Evolutionary conservation across 2,888 invertebrate genomes (phyloP), one percentile per base, ranked within the genome.

Genomic region (Petrolisthes manimaculis): DNA sequence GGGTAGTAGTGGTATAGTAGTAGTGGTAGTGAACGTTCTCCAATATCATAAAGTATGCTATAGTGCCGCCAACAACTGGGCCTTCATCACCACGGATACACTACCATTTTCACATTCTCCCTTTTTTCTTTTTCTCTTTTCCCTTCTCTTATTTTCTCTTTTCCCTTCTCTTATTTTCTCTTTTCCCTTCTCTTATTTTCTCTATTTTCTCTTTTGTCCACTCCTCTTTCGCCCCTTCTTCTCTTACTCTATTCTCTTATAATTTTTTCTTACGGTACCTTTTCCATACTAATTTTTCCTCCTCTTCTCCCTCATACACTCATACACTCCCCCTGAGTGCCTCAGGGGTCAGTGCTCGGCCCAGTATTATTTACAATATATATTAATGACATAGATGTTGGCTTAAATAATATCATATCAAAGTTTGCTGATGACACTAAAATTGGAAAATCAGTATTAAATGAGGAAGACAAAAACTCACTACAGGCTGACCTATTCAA

Each of bases 11-110:
- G 55, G 56, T 56, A 80, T 80, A 12, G 14, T n/a, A 3, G 77
- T 12, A 37, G 12, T 4, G 24, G 77, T 18, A 12, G 4, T 12
- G 55, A 21, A 51, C n/a, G 54, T 12, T 24, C 56, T 69, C 86
- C 86, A 86, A 86, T 86, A 81, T 86, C 81, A 86, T 86, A 81
- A 86, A 86, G 81, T 81, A 86, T 81, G 86, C 86, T 67, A 67
- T 86, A 81, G 67, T 80, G 86, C 75, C 21, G 81, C 1, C 80
- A 86, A 67, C 74, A 14, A 71, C 55, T 61, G 18, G 12, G 18
- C 81, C 67, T 67, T 67, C 81, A 56, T 67, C 81, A 67, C 81
- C 56, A 21, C 2, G 1, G 71, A 14, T 71, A 14, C 71, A 14
- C 61, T 18, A 61, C 24, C 6, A 9, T 79, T 54, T 53, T 54